These are phyloP conservation scores for Brachirus orientalis DNA, from an alignment of 2,113 vertebrate genomes.

Conservation along the genomic window DNA sequence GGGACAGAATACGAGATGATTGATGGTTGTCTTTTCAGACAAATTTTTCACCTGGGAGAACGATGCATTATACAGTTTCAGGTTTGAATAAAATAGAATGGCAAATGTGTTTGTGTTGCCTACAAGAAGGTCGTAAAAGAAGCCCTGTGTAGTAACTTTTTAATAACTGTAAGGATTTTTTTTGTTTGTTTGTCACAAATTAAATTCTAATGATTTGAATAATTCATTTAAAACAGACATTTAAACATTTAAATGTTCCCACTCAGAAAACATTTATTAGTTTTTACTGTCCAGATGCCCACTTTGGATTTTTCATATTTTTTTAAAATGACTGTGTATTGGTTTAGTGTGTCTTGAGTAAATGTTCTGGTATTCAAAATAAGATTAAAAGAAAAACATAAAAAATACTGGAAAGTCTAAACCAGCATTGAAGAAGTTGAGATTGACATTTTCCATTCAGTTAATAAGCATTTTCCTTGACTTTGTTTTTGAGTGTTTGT, in stretches of 20 bases:
- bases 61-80: too few species aligned
- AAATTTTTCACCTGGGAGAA: too few species aligned
- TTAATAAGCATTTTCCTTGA: too few species aligned
- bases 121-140: background rate
- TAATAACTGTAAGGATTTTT: background rate
- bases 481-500: too few species aligned
- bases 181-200: conserved; percentile 25
- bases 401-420: background rate
- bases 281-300: conserved; percentile 31
- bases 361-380: too few species aligned
- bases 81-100: background rate
- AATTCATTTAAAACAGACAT: conserved; percentile 71
- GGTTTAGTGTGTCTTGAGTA: background rate
- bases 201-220: conserved; percentile 61
- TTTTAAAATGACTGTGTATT: too few species aligned
- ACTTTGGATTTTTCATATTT: conserved; percentile 31
- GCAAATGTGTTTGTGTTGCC: background rate
- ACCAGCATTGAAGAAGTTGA: background rate
- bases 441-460: background rate
- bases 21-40: too few species aligned
- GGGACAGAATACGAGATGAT: too few species aligned
- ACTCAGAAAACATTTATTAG: conserved; percentile 38
- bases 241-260: conserved; percentile 72
- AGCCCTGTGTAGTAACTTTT: too few species aligned
- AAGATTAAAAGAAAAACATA: too few species aligned